Evolutionary conservation across 2,113 vertebrate genomes (phyloP).

Genomic region (Varanus komodoensis): DNA sequence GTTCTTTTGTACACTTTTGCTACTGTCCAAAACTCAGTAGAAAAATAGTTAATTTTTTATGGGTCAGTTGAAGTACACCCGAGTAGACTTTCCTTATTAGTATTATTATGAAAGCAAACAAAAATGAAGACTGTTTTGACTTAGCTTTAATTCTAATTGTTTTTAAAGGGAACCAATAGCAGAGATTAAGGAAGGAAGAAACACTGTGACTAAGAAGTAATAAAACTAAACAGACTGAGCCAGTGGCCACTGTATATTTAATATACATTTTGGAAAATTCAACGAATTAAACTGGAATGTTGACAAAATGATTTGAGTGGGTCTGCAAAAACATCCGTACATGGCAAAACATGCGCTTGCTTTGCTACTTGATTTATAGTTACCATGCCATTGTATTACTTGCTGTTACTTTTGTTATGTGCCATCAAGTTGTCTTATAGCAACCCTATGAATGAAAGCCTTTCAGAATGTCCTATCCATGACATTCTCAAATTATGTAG

Average conservation of each 20-base stretch:
- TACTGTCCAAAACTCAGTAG: not conserved
- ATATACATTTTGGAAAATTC: not conserved
- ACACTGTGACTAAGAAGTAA: not conserved
- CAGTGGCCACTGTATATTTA: not conserved
- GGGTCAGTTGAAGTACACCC: not conserved
- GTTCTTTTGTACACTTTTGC: not conserved
- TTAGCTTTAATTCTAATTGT: not conserved
- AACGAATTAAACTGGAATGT: not conserved
- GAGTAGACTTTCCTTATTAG: not conserved
- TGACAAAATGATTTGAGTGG: not conserved
- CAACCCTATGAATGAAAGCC: too few relatives aligned
- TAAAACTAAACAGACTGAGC: not conserved
- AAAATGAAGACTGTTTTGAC: not conserved
- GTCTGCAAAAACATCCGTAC: not conserved
- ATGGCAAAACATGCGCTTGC: not conserved
- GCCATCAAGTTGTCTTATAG: too few relatives aligned
- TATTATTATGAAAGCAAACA: not conserved
- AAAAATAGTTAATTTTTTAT: not conserved
- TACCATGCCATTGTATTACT: not conserved
- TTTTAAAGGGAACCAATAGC: not conserved
- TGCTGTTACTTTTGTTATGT: too few relatives aligned
- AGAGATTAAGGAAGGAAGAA: not conserved
- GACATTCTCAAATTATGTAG: not conserved
- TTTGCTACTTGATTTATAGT: not conserved
- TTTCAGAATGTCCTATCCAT: not conserved